phyloP scores from a whole-genome alignment of 2,797 vertebrate genomes.

The Sphaeramia orbicularis region DNA sequence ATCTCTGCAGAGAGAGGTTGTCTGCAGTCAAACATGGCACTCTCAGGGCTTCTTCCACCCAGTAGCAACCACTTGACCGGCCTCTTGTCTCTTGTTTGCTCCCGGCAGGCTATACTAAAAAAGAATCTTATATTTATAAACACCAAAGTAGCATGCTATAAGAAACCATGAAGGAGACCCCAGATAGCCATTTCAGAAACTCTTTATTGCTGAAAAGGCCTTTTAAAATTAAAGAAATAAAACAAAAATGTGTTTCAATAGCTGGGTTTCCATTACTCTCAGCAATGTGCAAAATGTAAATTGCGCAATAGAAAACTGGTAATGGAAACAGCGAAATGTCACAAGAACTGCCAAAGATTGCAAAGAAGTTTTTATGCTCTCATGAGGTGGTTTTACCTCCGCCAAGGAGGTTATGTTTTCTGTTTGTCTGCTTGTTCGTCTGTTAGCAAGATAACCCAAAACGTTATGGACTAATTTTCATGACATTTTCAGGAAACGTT shows the following conservation, averaged over 20 bases:
- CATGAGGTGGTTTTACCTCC: too few relatives aligned
- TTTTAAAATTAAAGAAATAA: conserved; percentile 56
- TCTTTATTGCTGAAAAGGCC: conserved; percentile 25
- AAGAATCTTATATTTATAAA: conserved; percentile 41
- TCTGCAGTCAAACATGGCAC: conserved; percentile 56
- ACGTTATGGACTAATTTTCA: too few relatives aligned
- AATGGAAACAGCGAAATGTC: too few relatives aligned
- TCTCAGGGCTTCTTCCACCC: conserved; percentile 44
- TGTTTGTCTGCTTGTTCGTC: too few relatives aligned
- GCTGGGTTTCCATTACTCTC: too few relatives aligned
- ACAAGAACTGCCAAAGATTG: too few relatives aligned
- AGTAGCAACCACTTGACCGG: conserved; percentile 31
- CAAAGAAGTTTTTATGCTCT: too few relatives aligned
- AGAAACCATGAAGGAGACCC: conserved; percentile 36
- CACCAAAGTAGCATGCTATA: conserved; percentile 21
- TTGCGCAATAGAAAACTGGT: too few relatives aligned
- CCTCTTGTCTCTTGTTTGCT: conserved; percentile 26
- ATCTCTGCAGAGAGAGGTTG: conserved; percentile 66
- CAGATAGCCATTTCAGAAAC: conserved; percentile 38
- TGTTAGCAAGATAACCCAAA: too few relatives aligned
- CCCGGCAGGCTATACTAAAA: conserved; percentile 30
- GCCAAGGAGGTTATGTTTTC: too few relatives aligned
- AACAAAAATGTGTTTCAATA: conserved; percentile 16
- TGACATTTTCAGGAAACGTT: too few relatives aligned
- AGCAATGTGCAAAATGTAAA: too few relatives aligned